A percentile compares a stretch with the other conserved stretches of the same genome.
These are phyloP conservation scores for Aplysina aerophoba DNA, from an alignment of 37 sponge, comb jelly and placozoan species.

Conservation along the genomic window DNA sequence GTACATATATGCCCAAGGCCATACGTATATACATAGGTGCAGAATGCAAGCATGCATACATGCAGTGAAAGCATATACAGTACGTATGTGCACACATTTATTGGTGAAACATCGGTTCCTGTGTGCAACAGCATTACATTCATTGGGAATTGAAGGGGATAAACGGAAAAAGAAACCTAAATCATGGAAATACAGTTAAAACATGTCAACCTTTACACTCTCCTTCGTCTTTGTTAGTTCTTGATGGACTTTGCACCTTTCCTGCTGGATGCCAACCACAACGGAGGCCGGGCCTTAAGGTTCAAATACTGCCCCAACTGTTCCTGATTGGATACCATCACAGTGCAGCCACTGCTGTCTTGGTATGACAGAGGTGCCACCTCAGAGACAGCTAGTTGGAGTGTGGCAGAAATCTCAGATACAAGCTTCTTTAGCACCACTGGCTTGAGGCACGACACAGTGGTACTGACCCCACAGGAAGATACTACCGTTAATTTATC, in stretches of 20 bases:
- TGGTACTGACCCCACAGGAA: neutral
- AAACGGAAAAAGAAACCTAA: too few species aligned
- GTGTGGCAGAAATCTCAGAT: neutral
- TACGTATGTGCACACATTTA: too few species aligned
- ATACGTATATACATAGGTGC: neutral
- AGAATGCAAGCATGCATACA: neutral
- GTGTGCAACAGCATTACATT: too few species aligned
- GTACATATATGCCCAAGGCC: too few species aligned
- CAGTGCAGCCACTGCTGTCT: neutral
- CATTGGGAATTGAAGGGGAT: too few species aligned
- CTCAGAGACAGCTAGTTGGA: neutral
- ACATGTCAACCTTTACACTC: too few species aligned
- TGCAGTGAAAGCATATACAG: neutral
- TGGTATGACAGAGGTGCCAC: neutral
- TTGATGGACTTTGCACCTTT: too few species aligned
- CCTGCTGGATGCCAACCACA: too few species aligned
- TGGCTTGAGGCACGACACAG: neutral
- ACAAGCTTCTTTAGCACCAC: constrained; percentile 17
- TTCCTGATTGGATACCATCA: constrained; percentile 8
- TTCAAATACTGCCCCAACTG: neutral
- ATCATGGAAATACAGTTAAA: too few species aligned
- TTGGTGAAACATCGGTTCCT: too few species aligned
- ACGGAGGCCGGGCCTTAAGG: neutral
- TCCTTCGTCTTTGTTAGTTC: too few species aligned
- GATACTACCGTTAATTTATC: neutral